These are phyloP conservation scores for Raja brachyura DNA, from an alignment of 2,113 vertebrate species.

Conservation along the genomic window DNA sequence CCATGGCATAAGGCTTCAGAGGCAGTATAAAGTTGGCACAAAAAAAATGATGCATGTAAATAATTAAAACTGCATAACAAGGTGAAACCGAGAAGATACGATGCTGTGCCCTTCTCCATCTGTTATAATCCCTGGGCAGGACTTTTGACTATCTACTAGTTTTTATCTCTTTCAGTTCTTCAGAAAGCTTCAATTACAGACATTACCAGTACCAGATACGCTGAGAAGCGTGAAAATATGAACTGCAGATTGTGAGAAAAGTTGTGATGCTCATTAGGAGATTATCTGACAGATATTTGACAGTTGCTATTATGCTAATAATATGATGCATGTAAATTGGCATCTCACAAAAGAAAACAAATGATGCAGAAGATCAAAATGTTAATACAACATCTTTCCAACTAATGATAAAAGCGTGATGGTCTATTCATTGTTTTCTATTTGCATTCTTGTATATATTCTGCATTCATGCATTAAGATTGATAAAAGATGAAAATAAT, in stretches of 20 bases:
- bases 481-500: not conserved
- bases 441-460: not conserved
- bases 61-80: slow-evolving; percentile 15
- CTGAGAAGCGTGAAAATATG: not conserved
- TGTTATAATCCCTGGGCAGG: not conserved
- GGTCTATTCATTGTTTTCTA: not conserved
- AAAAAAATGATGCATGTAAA: not conserved
- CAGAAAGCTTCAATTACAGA: not conserved
- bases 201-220: not conserved
- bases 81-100: not conserved
- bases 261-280: not conserved
- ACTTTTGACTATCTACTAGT: not conserved
- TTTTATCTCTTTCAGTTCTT: not conserved
- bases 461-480: not conserved
- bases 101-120: slow-evolving; percentile 13
- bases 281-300: not conserved
- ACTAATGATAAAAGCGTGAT: not conserved
- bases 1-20: not conserved
- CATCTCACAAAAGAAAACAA: not conserved
- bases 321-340: not conserved
- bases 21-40: slow-evolving; percentile 26
- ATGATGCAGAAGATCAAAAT: not conserved
- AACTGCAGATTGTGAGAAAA: not conserved
- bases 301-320: not conserved
- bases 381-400: not conserved